phyloP scores from a whole-genome alignment of 2,113 vertebrate species.

The Pseudorasbora parva region DNA sequence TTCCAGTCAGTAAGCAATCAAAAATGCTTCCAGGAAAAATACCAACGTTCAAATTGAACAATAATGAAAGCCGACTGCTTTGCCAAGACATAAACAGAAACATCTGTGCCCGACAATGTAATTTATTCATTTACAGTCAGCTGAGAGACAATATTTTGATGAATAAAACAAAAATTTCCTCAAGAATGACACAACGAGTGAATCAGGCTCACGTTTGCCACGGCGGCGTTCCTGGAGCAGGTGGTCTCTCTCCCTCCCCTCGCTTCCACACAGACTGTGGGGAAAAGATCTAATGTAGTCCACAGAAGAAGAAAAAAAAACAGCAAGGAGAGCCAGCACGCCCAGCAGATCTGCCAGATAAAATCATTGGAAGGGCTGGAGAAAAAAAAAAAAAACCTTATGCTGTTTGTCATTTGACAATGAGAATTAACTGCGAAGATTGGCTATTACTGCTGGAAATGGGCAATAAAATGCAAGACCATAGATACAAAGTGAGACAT shows the following conservation, averaged over 20 bases:
- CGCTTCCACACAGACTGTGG: conserved; percentile 7
- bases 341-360: conserved; percentile 12
- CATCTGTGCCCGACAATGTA: conserved; percentile 38
- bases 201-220: conserved; percentile 20
- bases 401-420: conserved; percentile 21
- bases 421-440: conserved; percentile 31
- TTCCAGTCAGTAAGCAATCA: conserved; percentile 46
- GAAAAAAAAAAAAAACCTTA: background rate
- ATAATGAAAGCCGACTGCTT: conserved; percentile 46
- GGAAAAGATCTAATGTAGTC: conserved; percentile 19
- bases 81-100: conserved; percentile 44
- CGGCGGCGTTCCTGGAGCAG: conserved; percentile 34
- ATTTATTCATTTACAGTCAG: conserved; percentile 52
- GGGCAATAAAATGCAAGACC: conserved; percentile 13
- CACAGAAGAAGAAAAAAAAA: conserved; percentile 14
- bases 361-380: conserved; percentile 6
- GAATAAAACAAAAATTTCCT: conserved; percentile 43
- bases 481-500: background rate
- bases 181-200: conserved; percentile 30
- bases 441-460: conserved; percentile 21
- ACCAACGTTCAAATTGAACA: conserved; percentile 39
- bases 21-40: conserved; percentile 42
- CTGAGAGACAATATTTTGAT: conserved; percentile 43
- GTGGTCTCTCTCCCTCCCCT: conserved; percentile 22
- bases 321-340: conserved; percentile 3